phyloP scores from a whole-genome alignment of 2,113 vertebrate genomes.

The Echinops telfairi region DNA sequence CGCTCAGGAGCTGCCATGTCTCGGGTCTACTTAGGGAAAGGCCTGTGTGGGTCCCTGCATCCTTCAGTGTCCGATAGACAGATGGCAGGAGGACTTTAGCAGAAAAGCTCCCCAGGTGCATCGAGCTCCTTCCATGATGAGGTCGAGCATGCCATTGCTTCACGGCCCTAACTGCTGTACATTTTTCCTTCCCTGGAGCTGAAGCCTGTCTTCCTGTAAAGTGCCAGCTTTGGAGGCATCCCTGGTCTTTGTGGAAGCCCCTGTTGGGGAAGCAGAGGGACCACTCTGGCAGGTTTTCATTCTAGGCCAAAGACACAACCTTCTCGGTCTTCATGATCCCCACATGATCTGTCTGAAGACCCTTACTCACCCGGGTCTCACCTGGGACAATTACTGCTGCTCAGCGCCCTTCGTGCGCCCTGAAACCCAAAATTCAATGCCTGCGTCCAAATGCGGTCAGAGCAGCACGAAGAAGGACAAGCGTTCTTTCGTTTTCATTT shows the following conservation, averaged over 20 bases:
- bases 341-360: background rate
- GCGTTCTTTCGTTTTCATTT: too few species aligned
- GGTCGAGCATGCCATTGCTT: background rate
- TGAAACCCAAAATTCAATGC: background rate
- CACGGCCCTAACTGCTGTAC: background rate
- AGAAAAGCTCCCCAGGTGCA: background rate
- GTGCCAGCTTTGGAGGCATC: background rate
- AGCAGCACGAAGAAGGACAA: background rate
- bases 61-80: conserved; percentile 4
- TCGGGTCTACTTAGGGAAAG: background rate
- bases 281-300: background rate
- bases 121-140: background rate
- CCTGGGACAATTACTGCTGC: background rate
- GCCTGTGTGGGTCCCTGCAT: background rate
- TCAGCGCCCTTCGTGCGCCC: background rate
- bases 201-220: conserved; percentile 38
- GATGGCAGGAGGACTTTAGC: background rate
- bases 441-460: background rate
- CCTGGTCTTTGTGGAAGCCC: background rate
- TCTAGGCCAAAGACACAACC: background rate
- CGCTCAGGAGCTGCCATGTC: conserved; percentile 12
- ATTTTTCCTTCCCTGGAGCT: background rate
- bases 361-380: background rate
- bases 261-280: background rate
- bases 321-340: too few species aligned